Base-by-base conservation (phyloP, 2,797 vertebrate genomes). In the Aplochiton taeniatus region DNA sequence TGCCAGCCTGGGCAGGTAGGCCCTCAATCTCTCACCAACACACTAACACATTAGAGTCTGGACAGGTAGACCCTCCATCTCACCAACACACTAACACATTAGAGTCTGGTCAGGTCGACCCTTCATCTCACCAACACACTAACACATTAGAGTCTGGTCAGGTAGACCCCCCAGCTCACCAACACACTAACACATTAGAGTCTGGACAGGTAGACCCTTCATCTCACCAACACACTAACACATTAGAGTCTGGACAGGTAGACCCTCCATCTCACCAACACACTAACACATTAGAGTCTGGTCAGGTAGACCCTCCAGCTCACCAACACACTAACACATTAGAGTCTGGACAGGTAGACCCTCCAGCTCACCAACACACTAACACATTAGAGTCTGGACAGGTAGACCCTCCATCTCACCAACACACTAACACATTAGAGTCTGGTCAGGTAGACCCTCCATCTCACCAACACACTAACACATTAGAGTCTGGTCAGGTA, bases 361-460 rank as follows among this genome's bases (percentile, higher is more conserved):
- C 84, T 77, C 82, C 79, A 82, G 76, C 71, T 75, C 63, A 70
- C 72, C 75, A 77, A 79, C 72, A 82, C 77, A 72, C 75, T 74
- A 50, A n/a, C n/a, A n/a, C n/a, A n/a, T n/a, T n/a, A n/a, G n/a
- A 82, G 75, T 78, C 78, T 82, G 78, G 75, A 66, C 82, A 76
- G 76, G 81, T 75, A 83, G 77, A 77, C 73, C 84, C 84, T 77
- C 82, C 79, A 82, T 78, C 71, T 75, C 63, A 70, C 72, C 75
- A 77, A 79, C 72, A 82, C 77, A 72, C 75, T 74, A 50, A n/a
- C n/a, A n/a, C n/a, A n/a, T n/a, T n/a, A n/a, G n/a, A 82, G 75
- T 78, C 78, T 82, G 78, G 75, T 66, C 82, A 76, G 76, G 81
- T 75, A 83, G 77, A 77, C 73, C 84, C 84, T 77, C 82, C 79